Evolutionary conservation across 2,888 invertebrate species (phyloP), one percentile per base, ranked within the genome.

Genomic region (Lutraria lutraria): DNA sequence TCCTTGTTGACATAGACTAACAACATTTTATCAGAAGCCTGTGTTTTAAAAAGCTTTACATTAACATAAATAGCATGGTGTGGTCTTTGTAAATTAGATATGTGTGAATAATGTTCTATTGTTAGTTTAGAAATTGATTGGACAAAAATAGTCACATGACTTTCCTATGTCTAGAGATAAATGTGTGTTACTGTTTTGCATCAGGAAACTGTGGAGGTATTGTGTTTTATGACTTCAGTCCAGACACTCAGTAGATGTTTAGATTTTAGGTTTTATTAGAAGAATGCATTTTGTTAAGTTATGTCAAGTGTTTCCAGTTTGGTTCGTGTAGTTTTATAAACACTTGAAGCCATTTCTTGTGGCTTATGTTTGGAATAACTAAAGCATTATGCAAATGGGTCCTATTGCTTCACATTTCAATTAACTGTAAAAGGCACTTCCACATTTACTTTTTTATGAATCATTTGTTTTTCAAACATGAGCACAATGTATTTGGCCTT

Each of bases 211-310:
- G 63, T n/a, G 12, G 63, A 68, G 63, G 63, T 68, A 68, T 68
- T 68, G 63, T 68, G 63, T 68, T 68, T 68, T 68, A 68, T 25
- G n/a, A 60, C n/a, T 68, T 68, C n/a, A 15, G 63, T 63, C 21
- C 63, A n/a, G 8, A 25, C 63, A 68, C 63, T 68, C 25, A 25
- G n/a, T 68, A 25, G 25, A 68, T 68, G 63, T 21, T 43, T 68
- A 68, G 25, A 68, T 68, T 25, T 25, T 68, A 68, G 12, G 63
- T 68, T 68, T 10, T 68, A 25, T 25, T 63, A 63, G 63, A 19
- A 3, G 63, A 63, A 63, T 63, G 63, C 63, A 63, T 8, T 21
- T n/a, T 63, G 63, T 63, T 68, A 43, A 43, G 63, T 68, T 68
- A 25, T 3, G 21, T 25, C 13, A 25, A 25, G 4, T 68, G 63